Evolutionary conservation across 2,888 invertebrate species (phyloP).

Genomic region (Cephonodes hylas): DNA sequence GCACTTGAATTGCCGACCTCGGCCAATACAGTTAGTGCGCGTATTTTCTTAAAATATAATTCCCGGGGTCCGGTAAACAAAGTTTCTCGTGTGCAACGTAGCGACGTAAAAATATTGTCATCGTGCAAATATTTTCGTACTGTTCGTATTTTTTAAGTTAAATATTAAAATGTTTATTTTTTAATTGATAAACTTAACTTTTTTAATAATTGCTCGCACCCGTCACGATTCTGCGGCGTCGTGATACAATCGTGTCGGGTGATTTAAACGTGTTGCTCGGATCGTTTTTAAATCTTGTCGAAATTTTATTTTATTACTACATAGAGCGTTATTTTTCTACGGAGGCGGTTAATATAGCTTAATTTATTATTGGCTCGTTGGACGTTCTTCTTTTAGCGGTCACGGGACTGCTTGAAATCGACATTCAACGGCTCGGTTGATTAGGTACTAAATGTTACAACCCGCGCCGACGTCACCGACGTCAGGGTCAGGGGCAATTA

Average conservation of each 20-base stretch:
- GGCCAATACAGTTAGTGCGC: not conserved
- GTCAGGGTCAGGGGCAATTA: not conserved
- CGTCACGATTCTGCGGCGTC: not conserved
- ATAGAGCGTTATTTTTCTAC: constrained; percentile 6
- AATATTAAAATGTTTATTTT: not conserved
- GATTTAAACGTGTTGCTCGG: not conserved
- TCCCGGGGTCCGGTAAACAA: not conserved
- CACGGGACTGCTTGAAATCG: not conserved
- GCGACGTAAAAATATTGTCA: no score
- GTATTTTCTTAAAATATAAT: not conserved
- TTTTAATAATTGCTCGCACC: not conserved
- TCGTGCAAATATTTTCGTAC: constrained; percentile 2
- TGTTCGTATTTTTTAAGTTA: not conserved
- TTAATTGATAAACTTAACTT: constrained; percentile 2
- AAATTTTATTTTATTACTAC: constrained; percentile 1
- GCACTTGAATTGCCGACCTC: not conserved
- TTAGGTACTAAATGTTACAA: not conserved
- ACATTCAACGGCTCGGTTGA: not conserved
- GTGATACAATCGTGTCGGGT: not conserved
- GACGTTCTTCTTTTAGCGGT: not conserved
- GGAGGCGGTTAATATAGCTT: not conserved
- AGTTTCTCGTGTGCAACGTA: not conserved
- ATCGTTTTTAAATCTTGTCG: not conserved
- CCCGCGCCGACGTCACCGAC: not conserved
- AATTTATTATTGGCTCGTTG: not conserved